phyloP scores from a whole-genome alignment of 2,113 vertebrate genomes.

The Trachemys scripta region DNA sequence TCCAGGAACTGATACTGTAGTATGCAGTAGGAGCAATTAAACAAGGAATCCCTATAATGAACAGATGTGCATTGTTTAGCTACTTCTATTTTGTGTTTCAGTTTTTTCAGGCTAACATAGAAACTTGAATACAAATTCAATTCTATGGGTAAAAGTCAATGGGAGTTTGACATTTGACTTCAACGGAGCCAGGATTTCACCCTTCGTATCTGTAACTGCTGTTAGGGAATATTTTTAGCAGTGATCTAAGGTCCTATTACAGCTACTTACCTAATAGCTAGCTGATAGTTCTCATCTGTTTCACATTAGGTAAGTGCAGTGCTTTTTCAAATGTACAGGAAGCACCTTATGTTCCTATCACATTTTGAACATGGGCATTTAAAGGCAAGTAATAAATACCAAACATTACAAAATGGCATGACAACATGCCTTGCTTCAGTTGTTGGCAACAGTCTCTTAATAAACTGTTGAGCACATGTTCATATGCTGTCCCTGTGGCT shows the following conservation, averaged over 20 bases:
- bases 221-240: constrained; percentile 67
- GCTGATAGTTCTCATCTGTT: neutral
- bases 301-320: neutral
- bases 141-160: neutral
- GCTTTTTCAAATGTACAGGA: constrained; percentile 35
- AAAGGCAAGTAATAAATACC: constrained; percentile 59
- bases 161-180: neutral
- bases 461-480: neutral
- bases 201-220: neutral
- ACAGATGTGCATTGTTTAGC: constrained; percentile 52
- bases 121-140: constrained; percentile 22
- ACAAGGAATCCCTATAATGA: constrained; percentile 5
- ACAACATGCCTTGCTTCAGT: constrained; percentile 37
- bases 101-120: constrained; percentile 42
- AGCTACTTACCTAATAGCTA: constrained; percentile 45
- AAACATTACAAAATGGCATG: neutral
- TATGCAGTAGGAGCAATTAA: constrained; percentile 4
- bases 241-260: constrained; percentile 69
- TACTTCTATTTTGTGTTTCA: constrained; percentile 33
- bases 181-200: constrained; percentile 29
- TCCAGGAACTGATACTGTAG: neutral
- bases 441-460: neutral
- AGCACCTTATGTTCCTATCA: constrained; percentile 44
- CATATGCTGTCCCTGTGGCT: neutral
- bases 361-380: neutral